Percentiles rank a stretch among this genome's conserved stretches.
Evolutionary conservation across 2,113 vertebrate genomes (phyloP).

Genomic region (Otocyon megalotis): DNA sequence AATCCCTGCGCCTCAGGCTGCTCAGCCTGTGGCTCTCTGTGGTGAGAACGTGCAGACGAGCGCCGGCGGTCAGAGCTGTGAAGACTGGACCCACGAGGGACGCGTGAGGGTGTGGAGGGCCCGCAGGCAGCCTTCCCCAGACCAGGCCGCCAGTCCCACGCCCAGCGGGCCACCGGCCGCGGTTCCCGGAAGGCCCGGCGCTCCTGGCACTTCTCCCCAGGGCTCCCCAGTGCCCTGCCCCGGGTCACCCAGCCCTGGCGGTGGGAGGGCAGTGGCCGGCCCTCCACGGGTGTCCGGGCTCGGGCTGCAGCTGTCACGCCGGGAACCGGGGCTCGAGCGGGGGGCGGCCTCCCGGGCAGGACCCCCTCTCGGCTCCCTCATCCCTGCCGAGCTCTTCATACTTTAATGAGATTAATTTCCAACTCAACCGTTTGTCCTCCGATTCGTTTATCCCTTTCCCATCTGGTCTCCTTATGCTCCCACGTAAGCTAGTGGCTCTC

Average conservation of each 20-base stretch:
- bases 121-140: too few relatives aligned
- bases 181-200: not conserved
- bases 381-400: constrained; percentile 44
- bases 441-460: constrained; percentile 71
- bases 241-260: not conserved
- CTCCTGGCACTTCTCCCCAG: not conserved
- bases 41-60: too few relatives aligned
- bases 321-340: not conserved
- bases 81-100: too few relatives aligned
- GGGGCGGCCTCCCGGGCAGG: not conserved
- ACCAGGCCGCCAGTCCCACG: too few relatives aligned
- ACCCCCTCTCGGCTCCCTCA: not conserved
- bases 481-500: constrained; percentile 73
- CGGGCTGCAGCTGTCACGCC: not conserved
- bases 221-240: not conserved
- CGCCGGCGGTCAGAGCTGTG: too few relatives aligned
- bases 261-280: fast-evolving
- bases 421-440: constrained; percentile 69
- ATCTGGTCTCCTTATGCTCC: constrained; percentile 81
- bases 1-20: too few relatives aligned
- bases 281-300: not conserved
- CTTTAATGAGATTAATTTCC: constrained; percentile 79
- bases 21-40: too few relatives aligned
- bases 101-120: too few relatives aligned
- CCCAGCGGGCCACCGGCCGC: not conserved